These are phyloP conservation scores for Oligia fasciuncula DNA, from an alignment of 2,888 invertebrate species.

Conservation along the genomic window DNA sequence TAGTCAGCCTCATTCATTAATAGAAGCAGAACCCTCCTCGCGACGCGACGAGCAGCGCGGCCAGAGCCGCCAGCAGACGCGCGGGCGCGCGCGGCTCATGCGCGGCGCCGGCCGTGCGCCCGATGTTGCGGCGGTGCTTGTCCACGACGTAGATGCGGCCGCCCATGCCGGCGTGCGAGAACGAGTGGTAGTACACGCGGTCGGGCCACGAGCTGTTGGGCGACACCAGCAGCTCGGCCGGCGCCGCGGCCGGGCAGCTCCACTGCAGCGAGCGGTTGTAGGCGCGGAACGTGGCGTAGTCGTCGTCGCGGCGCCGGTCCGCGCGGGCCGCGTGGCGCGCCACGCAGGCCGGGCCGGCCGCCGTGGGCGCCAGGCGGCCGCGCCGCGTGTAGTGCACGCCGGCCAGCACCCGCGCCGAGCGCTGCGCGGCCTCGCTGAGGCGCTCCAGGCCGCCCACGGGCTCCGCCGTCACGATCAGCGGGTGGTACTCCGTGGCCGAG, in stretches of 20 bases:
- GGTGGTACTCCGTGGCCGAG: slow-evolving; percentile 95
- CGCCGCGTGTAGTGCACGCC: slow-evolving; percentile 96
- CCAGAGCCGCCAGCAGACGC: background rate
- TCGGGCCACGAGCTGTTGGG: slow-evolving; percentile 98
- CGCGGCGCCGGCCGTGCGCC: slow-evolving; percentile 54
- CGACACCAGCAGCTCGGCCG: slow-evolving; percentile 93
- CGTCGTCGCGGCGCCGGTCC: slow-evolving; percentile 94
- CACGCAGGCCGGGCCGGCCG: slow-evolving; percentile 96
- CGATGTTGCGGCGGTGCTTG: slow-evolving; percentile 89
- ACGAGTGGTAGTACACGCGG: slow-evolving; percentile 97
- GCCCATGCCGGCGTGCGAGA: slow-evolving; percentile 97
- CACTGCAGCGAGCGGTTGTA: slow-evolving; percentile 94
- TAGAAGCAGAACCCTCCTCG: background rate
- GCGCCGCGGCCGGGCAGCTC: slow-evolving; percentile 91
- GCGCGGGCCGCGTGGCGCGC: slow-evolving; percentile 91
- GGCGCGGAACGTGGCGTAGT: slow-evolving; percentile 94
- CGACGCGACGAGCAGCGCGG: slow-evolving; percentile 40
- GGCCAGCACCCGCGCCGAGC: slow-evolving; percentile 71
- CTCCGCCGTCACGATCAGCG: slow-evolving; percentile 96
- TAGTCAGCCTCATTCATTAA: background rate
- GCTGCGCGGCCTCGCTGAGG: slow-evolving; percentile 88
- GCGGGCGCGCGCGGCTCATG: slow-evolving; percentile 8
- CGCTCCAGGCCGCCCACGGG: slow-evolving; percentile 96
- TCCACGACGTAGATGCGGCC: slow-evolving; percentile 98
- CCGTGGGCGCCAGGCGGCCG: slow-evolving; percentile 94